Evolutionary conservation across 2,888 invertebrate genomes (phyloP).

Genomic region (Atethmia centrago): DNA sequence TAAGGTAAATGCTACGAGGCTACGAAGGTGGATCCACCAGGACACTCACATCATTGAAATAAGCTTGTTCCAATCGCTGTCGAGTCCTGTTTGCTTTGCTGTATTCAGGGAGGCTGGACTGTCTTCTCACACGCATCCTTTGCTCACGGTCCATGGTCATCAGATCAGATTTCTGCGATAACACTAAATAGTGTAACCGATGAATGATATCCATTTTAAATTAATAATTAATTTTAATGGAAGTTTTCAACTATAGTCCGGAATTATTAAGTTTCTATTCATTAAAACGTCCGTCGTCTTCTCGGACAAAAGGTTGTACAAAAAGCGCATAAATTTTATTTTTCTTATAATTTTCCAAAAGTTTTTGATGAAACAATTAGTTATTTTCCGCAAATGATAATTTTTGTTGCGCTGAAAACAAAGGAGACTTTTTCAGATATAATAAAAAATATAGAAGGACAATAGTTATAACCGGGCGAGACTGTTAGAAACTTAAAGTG

Average conservation of each 20-base stretch:
- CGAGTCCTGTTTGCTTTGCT: conserved; percentile 84
- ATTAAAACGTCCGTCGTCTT: conserved; percentile 18
- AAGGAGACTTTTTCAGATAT: not conserved
- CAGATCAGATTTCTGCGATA: conserved; percentile 88
- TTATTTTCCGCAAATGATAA: not conserved
- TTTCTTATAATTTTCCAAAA: conserved; percentile 41
- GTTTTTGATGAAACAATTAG: not conserved
- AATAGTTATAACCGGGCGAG: conserved; percentile 2
- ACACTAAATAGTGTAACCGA: conserved; percentile 87
- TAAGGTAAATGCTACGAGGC: conserved; percentile 8
- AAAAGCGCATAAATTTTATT: conserved; percentile 20
- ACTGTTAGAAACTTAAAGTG: conserved; percentile 32
- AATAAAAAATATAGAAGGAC: not conserved
- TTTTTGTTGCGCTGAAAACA: not conserved
- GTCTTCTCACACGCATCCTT: conserved; percentile 85
- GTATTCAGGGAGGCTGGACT: conserved; percentile 88
- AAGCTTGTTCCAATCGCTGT: conserved; percentile 85
- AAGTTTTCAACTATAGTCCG: conserved; percentile 22
- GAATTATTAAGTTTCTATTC: conserved; percentile 14
- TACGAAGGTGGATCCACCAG: conserved; percentile 23
- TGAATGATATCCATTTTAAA: conserved; percentile 87
- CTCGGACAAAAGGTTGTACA: conserved; percentile 33
- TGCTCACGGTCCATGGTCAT: conserved; percentile 89
- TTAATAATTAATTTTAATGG: conserved; percentile 9
- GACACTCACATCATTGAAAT: conserved; percentile 87